Evolutionary conservation across 2,888 invertebrate genomes (phyloP), one percentile per base, ranked within the genome.

Genomic region (Tenthredo amoena): DNA sequence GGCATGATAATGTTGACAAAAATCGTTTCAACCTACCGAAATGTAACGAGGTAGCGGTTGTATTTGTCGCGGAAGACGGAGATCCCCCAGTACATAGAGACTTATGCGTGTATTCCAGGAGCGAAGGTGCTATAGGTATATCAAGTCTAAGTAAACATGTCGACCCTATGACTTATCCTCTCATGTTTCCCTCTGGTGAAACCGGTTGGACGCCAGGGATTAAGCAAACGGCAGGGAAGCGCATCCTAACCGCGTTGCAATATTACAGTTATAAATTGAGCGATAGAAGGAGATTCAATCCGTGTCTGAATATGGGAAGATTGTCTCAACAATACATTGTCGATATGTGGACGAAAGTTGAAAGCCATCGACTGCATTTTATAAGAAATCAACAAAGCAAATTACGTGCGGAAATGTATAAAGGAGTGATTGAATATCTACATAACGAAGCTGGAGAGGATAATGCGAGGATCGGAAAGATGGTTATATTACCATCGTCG

Each of bases 401-500:
- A 12, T 72, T 87, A 5, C 74, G 85, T 58, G 50, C 87, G 77
- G 85, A 86, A 40, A 47, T 84, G 85, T 88, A 87, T 87, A 88
- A 85, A 87, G 87, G 88, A 86, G 84, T 90, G 84, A 88, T 88
- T 86, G 89, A 90, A 86, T 86, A 88, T 87, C 86, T 90, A 71
- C 85, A 88, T 68, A 87, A 86, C 81, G 79, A 86, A 85, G 87
- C 86, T 10, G 85, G 86, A 62, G 62, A 87, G 76, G 68, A 85
- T 10, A 86, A 87, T 85, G 62, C 62, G 9, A 85, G 71, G 72
- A 86, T 88, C 76, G 92, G 92, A n/a, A n/a, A n/a, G 71, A 88
- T 89, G 79, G 87, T 91, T 34, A 91, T 92, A 79, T 87, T 93
- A 72, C 91, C 92, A 58, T 90, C 91, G 26, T 87, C 91, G 26